Evolutionary conservation across 2,797 vertebrate species (phyloP).

Genomic region (Capromys pilorides): DNA sequence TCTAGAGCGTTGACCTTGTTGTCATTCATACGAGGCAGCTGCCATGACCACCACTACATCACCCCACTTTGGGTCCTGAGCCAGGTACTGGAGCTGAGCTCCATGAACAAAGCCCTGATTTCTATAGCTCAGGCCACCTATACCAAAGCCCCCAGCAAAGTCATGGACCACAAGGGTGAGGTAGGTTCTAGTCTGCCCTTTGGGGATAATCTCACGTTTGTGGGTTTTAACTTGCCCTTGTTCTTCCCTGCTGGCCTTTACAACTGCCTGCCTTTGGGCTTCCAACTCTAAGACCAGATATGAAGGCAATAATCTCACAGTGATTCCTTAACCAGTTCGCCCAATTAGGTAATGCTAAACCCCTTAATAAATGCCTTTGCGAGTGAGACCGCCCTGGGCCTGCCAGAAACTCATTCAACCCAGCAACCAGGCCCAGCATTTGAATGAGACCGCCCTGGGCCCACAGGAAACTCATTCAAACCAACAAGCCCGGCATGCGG

Average conservation of each 20-base stretch:
- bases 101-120: not conserved
- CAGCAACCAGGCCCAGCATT: too few relatives aligned
- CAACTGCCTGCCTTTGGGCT: not conserved
- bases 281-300: not conserved
- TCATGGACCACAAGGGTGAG: not conserved
- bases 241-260: not conserved
- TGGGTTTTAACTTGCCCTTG: not conserved
- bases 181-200: not conserved
- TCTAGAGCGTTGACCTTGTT: fast-evolving
- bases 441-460: too few relatives aligned
- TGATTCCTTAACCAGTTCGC: not conserved
- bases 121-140: too few relatives aligned
- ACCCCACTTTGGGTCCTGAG: not conserved
- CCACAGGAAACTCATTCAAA: too few relatives aligned
- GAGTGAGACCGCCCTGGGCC: too few relatives aligned
- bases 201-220: not conserved
- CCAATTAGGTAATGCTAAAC: not conserved
- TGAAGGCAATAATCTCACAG: not conserved
- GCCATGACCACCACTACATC: too few relatives aligned
- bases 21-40: not conserved
- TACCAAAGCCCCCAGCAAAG: not conserved
- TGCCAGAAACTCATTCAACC: too few relatives aligned
- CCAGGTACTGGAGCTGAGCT: not conserved
- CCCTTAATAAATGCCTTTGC: not conserved
- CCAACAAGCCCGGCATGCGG: too few relatives aligned